Evolutionary conservation across 2,888 invertebrate genomes (phyloP).

Genomic region (Cheilosia scutellata): DNA sequence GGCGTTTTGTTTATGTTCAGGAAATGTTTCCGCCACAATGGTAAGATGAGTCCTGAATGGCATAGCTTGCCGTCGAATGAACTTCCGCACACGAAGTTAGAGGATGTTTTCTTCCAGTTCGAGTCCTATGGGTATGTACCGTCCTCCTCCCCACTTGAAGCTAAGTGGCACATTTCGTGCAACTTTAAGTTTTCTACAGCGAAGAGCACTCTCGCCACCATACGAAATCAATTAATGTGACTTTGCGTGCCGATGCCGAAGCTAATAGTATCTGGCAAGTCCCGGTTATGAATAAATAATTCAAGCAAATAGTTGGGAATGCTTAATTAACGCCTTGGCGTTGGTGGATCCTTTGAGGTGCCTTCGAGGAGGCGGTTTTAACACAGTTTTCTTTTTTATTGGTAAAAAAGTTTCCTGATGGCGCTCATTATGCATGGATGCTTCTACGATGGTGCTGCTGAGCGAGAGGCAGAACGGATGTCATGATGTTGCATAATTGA

Average conservation of each 20-base stretch:
- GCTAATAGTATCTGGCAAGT: constrained; percentile 13
- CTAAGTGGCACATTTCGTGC: constrained; percentile 1
- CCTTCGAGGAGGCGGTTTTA: background rate
- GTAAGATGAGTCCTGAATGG: constrained; percentile 58
- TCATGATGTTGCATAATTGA: constrained; percentile 63
- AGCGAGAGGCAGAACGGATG: background rate
- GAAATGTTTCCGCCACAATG: constrained; percentile 72
- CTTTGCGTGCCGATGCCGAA: constrained; percentile 1
- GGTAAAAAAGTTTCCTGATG: constrained; percentile 9
- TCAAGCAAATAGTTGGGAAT: constrained; percentile 40
- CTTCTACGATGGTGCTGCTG: background rate
- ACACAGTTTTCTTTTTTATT: background rate
- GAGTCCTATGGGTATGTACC: background rate
- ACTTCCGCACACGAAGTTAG: constrained; percentile 60
- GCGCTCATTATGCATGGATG: constrained; percentile 56
- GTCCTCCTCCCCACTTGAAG: background rate
- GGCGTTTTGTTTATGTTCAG: constrained; percentile 70
- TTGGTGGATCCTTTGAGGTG: constrained; percentile 24
- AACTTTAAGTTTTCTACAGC: constrained; percentile 30
- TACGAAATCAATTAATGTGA: constrained; percentile 32
- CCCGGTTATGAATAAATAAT: constrained; percentile 58
- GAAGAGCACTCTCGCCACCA: background rate
- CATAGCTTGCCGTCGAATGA: constrained; percentile 39
- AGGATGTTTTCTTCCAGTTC: constrained; percentile 27
- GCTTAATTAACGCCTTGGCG: constrained; percentile 53